Evolutionary conservation across 2,888 invertebrate species (phyloP), one percentile per base, ranked within the genome.

Genomic region (Lydus trimaculatus): DNA sequence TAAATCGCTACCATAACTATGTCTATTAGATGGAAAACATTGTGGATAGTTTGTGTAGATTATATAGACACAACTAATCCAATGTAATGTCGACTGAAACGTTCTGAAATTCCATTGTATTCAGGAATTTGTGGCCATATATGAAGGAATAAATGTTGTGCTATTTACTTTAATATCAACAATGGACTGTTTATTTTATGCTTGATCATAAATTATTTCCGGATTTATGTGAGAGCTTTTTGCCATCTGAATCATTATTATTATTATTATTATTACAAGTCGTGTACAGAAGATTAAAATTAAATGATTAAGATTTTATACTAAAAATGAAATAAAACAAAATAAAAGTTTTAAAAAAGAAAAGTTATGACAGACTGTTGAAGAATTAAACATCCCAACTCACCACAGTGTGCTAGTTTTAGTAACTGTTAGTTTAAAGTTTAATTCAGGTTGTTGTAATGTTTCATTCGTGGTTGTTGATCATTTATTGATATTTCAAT

Each of bases 111-210:
- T 61, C 61, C 61, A 61, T 61, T 61, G 36, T 61, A 25, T 52
- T 31, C 60, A 8, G 20, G 36, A 61, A 17, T 61, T 61, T 39
- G 60, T 36, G 23, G 60, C 61, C 13, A 33, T 39, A 61, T 61
- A 31, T 23, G 52, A 25, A n/a, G 52, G 52, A 52, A 52, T 52
- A 52, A 52, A 52, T 23, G 52, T 61, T n/a, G 61, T 25, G 36
- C 33, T 61, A 36, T 36, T 61, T 61, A 61, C 61, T 31, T 33
- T 61, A 61, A 61, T 31, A 61, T 61, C 39, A 33, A 61, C 61
- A 33, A 61, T 61, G 36, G 36, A 31, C 20, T 33, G 61, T 33
- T 61, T 61, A 61, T 61, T 61, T 61, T 31, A 25, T 9, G 36
- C 17, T 61, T 31, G 17, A 15, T 25, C 36, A 31, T 61, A 61